Evolutionary conservation across 2,888 invertebrate species (phyloP), one percentile per base, ranked within the genome.

Genomic region (Luffia ferchaultella): DNA sequence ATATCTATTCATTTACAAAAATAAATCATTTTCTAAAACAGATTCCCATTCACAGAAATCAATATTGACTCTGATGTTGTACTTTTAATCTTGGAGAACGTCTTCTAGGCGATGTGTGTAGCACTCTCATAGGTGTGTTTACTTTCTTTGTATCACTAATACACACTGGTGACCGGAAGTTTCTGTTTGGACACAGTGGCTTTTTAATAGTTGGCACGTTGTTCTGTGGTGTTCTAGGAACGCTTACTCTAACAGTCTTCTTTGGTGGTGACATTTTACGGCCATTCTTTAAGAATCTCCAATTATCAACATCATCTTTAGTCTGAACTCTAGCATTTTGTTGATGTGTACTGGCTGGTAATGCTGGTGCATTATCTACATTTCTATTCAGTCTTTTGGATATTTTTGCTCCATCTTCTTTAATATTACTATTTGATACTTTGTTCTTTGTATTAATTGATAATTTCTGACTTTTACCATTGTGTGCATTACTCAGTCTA

Each of bases 191-290:
- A 52, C 80, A 80, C 20, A 90, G 68, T 7, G 87, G 73, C 62
- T 86, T 87, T 59, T 88, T 90, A 56, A 90, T 79, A 46, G 85
- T 79, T 2, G 90, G 90, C 2, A 79, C 74, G 18, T 56, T 61
- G 54, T 64, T 74, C 48, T 67, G 67, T 7, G 64, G 61, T 15
- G 54, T 54, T 60, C 70, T 58, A n/a, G n/a, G n/a, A n/a, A n/a
- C n/a, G n/a, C n/a, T n/a, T n/a, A n/a, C n/a, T n/a, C n/a, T n/a
- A n/a, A n/a, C n/a, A 55, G 55, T 54, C 64, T 70, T 69, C 57
- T 56, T 55, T 54, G 64, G 71, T n/a, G 82, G 79, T 15, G 79
- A 79, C 46, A 68, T 59, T 55, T 69, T 76, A 1, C 61, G 60
- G 0, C 73, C 68, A 17, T 75, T 69, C 15, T 74, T 70, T 1